Evolutionary conservation across 2,888 invertebrate species (phyloP).

Genomic region (Allacma fusca): DNA sequence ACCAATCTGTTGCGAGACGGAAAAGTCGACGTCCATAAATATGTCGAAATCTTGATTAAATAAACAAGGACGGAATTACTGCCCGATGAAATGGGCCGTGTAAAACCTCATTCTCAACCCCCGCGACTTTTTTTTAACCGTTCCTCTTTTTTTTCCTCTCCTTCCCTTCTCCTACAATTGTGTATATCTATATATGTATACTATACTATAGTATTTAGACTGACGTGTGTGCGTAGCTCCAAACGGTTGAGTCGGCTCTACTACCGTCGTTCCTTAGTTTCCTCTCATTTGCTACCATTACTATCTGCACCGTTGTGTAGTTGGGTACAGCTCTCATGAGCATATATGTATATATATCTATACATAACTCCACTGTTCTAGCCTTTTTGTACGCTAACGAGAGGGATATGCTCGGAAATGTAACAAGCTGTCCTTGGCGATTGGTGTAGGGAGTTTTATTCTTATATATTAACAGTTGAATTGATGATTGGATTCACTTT

Average conservation of each 20-base stretch:
- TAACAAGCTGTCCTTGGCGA: conserved; percentile 4
- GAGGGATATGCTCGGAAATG: not conserved
- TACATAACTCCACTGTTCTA: too few species aligned
- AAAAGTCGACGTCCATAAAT: conserved; percentile 58
- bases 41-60: conserved; percentile 62
- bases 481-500: conserved; percentile 24
- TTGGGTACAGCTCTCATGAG: too few species aligned
- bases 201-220: not conserved
- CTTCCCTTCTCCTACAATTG: conserved; percentile 9
- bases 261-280: too few species aligned
- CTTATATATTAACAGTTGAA: conserved; percentile 10
- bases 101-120: conserved; percentile 58
- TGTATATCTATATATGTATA: not conserved
- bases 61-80: conserved; percentile 62
- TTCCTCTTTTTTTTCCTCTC: conserved; percentile 41
- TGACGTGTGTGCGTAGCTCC: too few species aligned
- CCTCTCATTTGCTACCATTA: too few species aligned
- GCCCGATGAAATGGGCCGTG: conserved; percentile 62
- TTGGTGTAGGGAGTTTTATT: not conserved
- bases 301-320: too few species aligned
- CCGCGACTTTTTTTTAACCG: conserved; percentile 48
- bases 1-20: conserved; percentile 59
- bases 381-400: not conserved
- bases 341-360: too few species aligned
- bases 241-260: too few species aligned